Evolutionary conservation across 2,113 vertebrate species (phyloP).

Genomic region (Crotalus helleri): DNA sequence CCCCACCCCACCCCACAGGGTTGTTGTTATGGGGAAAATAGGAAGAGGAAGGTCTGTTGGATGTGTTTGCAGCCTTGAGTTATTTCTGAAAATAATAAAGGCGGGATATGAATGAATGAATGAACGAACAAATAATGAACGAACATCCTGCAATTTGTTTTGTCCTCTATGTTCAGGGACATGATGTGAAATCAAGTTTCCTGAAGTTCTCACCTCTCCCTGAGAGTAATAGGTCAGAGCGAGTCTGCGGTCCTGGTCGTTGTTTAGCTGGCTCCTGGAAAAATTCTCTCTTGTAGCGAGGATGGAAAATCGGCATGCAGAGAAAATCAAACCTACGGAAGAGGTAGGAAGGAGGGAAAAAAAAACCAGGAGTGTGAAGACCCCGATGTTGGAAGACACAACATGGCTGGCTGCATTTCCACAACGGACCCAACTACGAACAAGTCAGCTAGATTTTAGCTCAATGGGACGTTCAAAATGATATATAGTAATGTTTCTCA

Average conservation of each 20-base stretch:
- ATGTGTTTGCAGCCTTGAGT: no score
- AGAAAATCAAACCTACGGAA: constrained; percentile 87
- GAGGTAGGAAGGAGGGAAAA: background rate
- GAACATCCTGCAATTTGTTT: background rate
- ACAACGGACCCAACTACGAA: background rate
- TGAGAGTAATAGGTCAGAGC: constrained; percentile 88
- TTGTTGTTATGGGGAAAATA: no score
- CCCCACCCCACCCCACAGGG: no score
- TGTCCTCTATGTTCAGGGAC: background rate
- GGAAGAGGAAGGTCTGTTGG: no score
- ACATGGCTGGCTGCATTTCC: background rate
- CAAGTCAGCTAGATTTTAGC: background rate
- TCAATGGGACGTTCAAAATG: background rate
- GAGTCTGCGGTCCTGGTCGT: constrained; percentile 81
- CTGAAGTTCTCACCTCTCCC: constrained; percentile 76
- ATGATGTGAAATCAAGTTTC: background rate
- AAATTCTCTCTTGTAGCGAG: constrained; percentile 86
- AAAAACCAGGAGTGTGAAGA: background rate
- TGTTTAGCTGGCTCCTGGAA: constrained; percentile 79
- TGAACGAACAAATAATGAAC: no score
- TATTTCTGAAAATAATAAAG: no score
- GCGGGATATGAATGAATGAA: no score
- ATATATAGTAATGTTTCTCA: no score
- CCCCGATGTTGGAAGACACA: background rate
- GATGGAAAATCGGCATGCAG: constrained; percentile 91